Percentiles rank a stretch among this genome's conserved stretches.
Evolutionary conservation across 2,888 invertebrate species (phyloP).

Genomic region (Scaptomyza tumidula): DNA sequence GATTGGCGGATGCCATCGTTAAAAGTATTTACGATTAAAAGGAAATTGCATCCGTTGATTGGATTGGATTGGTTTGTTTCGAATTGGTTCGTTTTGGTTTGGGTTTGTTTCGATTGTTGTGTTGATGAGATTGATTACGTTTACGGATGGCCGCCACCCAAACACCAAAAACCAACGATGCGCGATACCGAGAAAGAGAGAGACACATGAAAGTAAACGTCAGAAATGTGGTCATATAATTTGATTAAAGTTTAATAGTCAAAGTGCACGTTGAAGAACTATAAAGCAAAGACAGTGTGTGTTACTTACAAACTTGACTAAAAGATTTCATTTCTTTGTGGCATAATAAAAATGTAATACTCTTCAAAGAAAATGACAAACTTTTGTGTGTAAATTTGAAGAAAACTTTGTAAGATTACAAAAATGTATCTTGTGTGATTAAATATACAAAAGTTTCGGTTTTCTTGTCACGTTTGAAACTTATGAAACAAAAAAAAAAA

Average conservation of each 20-base stretch:
- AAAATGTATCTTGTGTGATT: too few relatives aligned
- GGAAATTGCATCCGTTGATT: slow-evolving; percentile 81
- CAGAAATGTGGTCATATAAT: slow-evolving; percentile 63
- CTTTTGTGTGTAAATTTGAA: too few relatives aligned
- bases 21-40: slow-evolving; percentile 75
- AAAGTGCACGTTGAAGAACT: slow-evolving; percentile 44
- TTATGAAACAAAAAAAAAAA: too few relatives aligned
- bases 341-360: neutral
- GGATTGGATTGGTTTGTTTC: slow-evolving; percentile 65
- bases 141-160: slow-evolving; percentile 30
- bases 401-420: too few relatives aligned
- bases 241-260: slow-evolving; percentile 72
- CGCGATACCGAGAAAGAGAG: slow-evolving; percentile 32
- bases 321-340: neutral
- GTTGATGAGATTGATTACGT: slow-evolving; percentile 78
- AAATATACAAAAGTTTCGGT: too few relatives aligned
- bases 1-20: slow-evolving; percentile 70
- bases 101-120: slow-evolving; percentile 46
- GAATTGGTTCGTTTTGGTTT: slow-evolving; percentile 22
- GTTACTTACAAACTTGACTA: slow-evolving; percentile 1
- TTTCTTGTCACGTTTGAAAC: too few relatives aligned
- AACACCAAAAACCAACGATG: slow-evolving; percentile 25
- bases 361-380: too few relatives aligned
- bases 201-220: slow-evolving; percentile 69
- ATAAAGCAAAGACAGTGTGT: slow-evolving; percentile 20